Evolutionary conservation across 2,888 invertebrate genomes (phyloP).

Genomic region (Myopa testacea): DNA sequence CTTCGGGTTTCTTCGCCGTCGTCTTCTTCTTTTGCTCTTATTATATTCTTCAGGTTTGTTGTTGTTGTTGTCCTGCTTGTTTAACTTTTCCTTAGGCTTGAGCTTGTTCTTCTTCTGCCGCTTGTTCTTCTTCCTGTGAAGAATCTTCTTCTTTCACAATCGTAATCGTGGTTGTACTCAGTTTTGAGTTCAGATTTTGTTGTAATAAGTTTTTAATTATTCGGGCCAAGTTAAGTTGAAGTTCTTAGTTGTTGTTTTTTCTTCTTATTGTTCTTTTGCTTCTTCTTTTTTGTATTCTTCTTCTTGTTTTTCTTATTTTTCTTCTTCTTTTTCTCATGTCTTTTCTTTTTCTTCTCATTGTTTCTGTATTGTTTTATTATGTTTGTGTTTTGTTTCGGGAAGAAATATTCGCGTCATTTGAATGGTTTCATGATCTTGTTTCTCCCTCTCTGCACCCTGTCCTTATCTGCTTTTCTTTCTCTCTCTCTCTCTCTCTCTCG

Average conservation of each 20-base stretch:
- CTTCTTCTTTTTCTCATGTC: neutral
- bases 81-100: neutral
- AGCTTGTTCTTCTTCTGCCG: conserved; percentile 1
- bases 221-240: conserved; percentile 26
- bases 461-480: too few species aligned
- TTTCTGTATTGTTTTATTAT: neutral
- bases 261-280: neutral
- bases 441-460: neutral
- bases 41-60: neutral
- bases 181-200: conserved; percentile 6
- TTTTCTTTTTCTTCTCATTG: neutral
- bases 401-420: conserved; percentile 14
- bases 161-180: neutral
- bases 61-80: neutral
- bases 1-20: neutral
- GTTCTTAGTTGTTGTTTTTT: neutral
- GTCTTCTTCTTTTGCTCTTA: neutral
- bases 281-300: neutral
- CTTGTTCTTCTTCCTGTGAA: conserved; percentile 6
- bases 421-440: conserved; percentile 22
- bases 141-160: neutral
- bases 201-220: conserved; percentile 38
- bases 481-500: neutral
- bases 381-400: neutral
- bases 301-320: neutral